A percentile compares a stretch with the other conserved stretches of the same genome.
Conservation (phyloP, 1,140 invertebrate species). For the Conopomorpha cramerella region DNA sequence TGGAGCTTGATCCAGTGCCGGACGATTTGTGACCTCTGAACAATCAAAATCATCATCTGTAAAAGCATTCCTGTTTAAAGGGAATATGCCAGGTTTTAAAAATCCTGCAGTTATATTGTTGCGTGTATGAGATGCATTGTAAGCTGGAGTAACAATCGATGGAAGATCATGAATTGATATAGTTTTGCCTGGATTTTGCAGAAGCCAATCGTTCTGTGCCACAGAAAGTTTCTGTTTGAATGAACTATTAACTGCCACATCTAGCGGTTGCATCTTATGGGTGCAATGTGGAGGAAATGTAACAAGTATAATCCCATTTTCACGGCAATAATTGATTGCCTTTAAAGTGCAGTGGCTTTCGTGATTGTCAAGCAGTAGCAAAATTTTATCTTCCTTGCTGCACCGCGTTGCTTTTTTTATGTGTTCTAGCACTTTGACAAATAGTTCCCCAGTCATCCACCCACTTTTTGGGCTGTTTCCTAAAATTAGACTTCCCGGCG, state of each 20-base stretch:
- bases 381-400: constrained; percentile 10
- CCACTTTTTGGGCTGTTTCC: constrained; percentile 22
- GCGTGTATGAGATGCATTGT: too few relatives aligned
- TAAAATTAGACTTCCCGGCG: constrained; percentile 13
- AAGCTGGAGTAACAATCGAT: too few relatives aligned
- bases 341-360: constrained; percentile 23
- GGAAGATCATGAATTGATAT: too few relatives aligned
- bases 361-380: constrained; percentile 37
- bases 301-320: constrained; percentile 29
- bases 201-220: too few relatives aligned
- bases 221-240: constrained; percentile 19
- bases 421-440: constrained; percentile 30
- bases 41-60: too few relatives aligned
- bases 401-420: constrained; percentile 8
- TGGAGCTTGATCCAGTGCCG: too few relatives aligned
- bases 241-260: constrained; percentile 33
- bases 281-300: constrained; percentile 34
- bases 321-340: constrained; percentile 19
- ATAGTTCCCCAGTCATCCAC: constrained; percentile 29
- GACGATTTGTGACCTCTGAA: too few relatives aligned
- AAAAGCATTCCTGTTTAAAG: too few relatives aligned
- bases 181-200: too few relatives aligned
- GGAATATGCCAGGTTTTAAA: too few relatives aligned
- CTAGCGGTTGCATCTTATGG: constrained; percentile 46
- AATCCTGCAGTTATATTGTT: too few relatives aligned